Evolutionary conservation across 2,888 invertebrate genomes (phyloP).

Genomic region (Eupithecia pulchellata): DNA sequence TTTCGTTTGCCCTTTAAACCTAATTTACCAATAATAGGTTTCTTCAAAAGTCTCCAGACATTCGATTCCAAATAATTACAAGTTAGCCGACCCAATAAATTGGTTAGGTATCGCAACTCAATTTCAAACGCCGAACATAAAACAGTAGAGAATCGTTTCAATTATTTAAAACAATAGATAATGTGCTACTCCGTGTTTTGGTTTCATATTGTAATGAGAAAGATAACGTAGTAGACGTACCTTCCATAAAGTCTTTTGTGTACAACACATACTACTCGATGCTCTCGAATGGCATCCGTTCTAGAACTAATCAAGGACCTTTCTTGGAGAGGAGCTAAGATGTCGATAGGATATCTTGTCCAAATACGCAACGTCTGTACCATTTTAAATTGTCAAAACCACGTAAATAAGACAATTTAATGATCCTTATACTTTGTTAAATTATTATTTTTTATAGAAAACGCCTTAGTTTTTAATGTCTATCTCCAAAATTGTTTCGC

Average conservation of each 20-base stretch:
- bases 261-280: not conserved
- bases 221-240: conserved; percentile 4
- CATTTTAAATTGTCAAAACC: not conserved
- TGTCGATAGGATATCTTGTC: not conserved
- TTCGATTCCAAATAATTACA: conserved; percentile 30
- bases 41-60: conserved; percentile 14
- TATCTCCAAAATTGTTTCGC: not conserved
- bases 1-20: conserved; percentile 8
- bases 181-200: conserved; percentile 40
- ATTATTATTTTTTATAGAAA: not conserved
- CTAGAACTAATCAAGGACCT: not conserved
- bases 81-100: conserved; percentile 45
- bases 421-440: too few species aligned
- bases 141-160: conserved; percentile 53
- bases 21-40: conserved; percentile 8
- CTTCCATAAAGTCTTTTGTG: not conserved
- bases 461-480: too few species aligned
- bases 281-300: not conserved
- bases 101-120: conserved; percentile 54
- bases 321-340: not conserved
- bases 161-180: conserved; percentile 55
- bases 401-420: not conserved
- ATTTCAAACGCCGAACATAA: conserved; percentile 50
- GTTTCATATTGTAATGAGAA: conserved; percentile 50
- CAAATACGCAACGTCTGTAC: not conserved